These are phyloP conservation scores for Candidula unifasciata DNA, from an alignment of 2,888 invertebrate genomes.

Conservation along the genomic window DNA sequence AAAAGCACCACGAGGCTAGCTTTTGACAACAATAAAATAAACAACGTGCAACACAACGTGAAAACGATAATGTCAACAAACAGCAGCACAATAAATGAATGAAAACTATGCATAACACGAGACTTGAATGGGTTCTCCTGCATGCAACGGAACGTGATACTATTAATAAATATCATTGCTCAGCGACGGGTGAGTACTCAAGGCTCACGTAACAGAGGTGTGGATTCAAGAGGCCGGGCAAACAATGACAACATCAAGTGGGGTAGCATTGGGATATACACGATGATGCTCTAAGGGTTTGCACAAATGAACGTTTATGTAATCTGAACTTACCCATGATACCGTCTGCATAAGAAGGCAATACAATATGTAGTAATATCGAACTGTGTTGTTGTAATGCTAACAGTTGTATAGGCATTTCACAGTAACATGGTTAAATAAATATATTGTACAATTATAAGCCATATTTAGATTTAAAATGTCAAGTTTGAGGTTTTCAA, in stretches of 20 bases:
- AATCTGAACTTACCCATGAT: conserved; percentile 30
- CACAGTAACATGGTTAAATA: no score
- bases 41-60: not conserved
- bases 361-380: not conserved
- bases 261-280: no score
- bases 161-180: no score
- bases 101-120: not conserved
- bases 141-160: no score
- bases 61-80: not conserved
- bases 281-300: not conserved
- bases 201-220: not conserved
- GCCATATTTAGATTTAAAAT: no score
- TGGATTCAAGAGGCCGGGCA: not conserved
- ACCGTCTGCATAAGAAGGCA: conserved; percentile 26
- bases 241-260: not conserved
- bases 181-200: not conserved
- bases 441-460: no score
- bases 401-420: no score
- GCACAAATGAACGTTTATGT: not conserved
- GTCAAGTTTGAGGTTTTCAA: no score
- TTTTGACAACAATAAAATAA: not conserved
- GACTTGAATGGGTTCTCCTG: no score
- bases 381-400: no score
- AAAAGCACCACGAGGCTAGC: not conserved
- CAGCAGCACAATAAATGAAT: not conserved